phyloP scores from a whole-genome alignment of 2,113 vertebrate genomes.

The Choloepus hoffmanni region DNA sequence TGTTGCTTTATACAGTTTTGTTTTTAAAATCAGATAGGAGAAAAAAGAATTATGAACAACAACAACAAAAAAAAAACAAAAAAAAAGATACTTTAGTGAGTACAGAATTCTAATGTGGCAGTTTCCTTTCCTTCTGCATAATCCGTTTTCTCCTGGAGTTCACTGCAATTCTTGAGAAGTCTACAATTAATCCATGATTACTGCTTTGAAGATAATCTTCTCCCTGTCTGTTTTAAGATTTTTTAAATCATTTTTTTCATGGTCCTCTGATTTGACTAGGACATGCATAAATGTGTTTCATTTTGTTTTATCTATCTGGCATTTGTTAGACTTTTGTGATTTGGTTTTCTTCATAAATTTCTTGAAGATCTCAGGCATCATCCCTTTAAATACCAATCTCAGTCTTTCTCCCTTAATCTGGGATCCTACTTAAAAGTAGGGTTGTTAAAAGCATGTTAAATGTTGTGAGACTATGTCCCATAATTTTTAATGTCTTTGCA shows the following conservation, averaged over 20 bases:
- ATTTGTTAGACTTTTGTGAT: not conserved
- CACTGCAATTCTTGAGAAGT: not conserved
- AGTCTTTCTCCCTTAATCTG: not conserved
- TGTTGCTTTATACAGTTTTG: too few relatives aligned
- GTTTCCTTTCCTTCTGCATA: not conserved
- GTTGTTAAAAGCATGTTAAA: not conserved
- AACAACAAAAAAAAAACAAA: too few relatives aligned
- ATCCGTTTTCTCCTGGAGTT: not conserved
- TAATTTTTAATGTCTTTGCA: not conserved
- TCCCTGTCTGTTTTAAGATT: not conserved
- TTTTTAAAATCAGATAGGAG: too few relatives aligned
- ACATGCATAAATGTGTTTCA: not conserved
- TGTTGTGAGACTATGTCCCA: not conserved
- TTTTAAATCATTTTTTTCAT: not conserved
- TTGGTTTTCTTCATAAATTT: not conserved
- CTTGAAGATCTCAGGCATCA: not conserved
- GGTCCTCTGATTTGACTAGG: not conserved
- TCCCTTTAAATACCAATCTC: not conserved
- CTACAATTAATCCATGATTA: not conserved
- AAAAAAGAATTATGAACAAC: too few relatives aligned
- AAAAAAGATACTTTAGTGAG: too few relatives aligned
- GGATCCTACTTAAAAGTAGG: not conserved
- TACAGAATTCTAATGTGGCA: not conserved
- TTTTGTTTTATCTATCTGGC: not conserved
- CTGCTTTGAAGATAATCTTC: not conserved